Evolutionary conservation across 1,140 invertebrate species (phyloP), one percentile per base, ranked within the genome.

Genomic region (Pseudomyrmex cubaensis): DNA sequence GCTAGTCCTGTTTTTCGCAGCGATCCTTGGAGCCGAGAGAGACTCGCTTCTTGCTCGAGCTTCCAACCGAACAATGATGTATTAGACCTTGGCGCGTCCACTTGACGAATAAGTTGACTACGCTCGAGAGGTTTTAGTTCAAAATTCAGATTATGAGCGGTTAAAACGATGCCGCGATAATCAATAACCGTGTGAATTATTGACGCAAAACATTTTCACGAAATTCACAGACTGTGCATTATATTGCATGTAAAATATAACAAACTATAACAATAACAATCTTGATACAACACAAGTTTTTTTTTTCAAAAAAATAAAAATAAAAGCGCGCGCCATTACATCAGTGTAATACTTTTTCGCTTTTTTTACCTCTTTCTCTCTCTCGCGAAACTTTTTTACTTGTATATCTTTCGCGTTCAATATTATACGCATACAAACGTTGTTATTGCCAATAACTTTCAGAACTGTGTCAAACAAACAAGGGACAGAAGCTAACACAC

Each of bases 1-100:
- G 48, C 63, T 74, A 20, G 48, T 77, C 48, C 74, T 66, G 48
- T 77, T 77, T 67, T 66, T 77, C 61, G 17, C 74, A 17, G n/a
- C 17, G 46, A 77, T 77, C 62, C 62, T 76, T 15, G 46, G 25
- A 12, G 10, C 2, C 1, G 35, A 46, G 15, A 8, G 3, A 8
- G 3, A 20, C 48, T 20, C 12, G 74, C 9, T 77, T 77, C 62
- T 77, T 77, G 62, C 17, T 20, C 0, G 8, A 52, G 20, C 25
- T 17, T 57, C 25, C 12, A 54, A n/a, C 25, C 35, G 15, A 35
- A 77, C 74, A 77, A 66, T 77, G 62, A 77, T 67, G 44, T 67
- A 77, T 64, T 17, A 52, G 22, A 35, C 13, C 62, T 50, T 77
- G 74, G 59, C n/a, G 25, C 48, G 48, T 1, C 61, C 25, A 77